These are phyloP conservation scores for Sterna hirundo DNA, from an alignment of 2,113 vertebrate genomes.

Conservation along the genomic window DNA sequence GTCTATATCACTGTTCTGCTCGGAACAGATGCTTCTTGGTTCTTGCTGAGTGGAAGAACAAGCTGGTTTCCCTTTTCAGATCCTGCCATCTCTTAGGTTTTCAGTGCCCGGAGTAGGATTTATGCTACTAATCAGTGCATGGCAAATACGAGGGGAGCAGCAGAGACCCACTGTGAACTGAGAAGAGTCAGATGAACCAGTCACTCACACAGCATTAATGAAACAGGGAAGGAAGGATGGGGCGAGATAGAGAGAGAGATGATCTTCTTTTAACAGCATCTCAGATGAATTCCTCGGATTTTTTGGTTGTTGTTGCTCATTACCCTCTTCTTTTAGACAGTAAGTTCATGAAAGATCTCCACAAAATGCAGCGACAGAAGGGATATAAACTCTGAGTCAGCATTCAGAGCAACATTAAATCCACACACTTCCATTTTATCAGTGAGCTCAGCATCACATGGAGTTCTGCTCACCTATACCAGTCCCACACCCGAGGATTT, in stretches of 20 bases:
- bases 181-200: not conserved
- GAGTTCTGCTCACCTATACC: not conserved
- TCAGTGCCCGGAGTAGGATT: not conserved
- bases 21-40: not conserved
- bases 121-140: not conserved
- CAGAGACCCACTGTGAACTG: not conserved
- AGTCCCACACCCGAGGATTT: not conserved
- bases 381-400: not conserved
- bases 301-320: not conserved
- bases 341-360: not conserved
- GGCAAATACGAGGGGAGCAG: not conserved
- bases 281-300: not conserved
- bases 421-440: not conserved
- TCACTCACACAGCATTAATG: not conserved
- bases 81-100: not conserved
- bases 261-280: not conserved
- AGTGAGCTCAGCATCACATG: not conserved
- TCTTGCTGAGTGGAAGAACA: not conserved
- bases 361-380: not conserved
- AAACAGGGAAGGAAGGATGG: not conserved
- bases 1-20: not conserved
- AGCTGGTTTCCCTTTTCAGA: not conserved
- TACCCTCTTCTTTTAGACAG: not conserved
- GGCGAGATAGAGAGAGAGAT: not conserved
- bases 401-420: not conserved